A percentile compares a stretch with the other conserved stretches of the same genome.
Evolutionary conservation across 2,888 invertebrate species (phyloP).

Genomic region (Deilephila porcellus): DNA sequence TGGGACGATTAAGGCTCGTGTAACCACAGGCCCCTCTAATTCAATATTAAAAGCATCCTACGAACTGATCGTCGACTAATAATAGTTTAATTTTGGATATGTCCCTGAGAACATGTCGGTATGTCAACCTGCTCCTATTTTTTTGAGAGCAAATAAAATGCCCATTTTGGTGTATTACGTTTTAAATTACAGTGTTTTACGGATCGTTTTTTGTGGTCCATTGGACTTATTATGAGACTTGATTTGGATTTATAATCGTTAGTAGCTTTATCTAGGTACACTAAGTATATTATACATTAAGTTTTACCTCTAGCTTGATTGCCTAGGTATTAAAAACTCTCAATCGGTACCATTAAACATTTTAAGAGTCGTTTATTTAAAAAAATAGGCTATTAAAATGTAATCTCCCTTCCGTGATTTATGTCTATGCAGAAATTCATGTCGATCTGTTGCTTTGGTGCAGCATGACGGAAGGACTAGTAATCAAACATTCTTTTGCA

Average conservation of each 20-base stretch:
- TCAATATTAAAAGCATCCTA: constrained; percentile 85
- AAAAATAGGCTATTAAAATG: too few species aligned
- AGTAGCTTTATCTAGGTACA: constrained; percentile 2
- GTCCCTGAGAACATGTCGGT: constrained; percentile 83
- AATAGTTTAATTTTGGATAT: constrained; percentile 83
- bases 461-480: too few species aligned
- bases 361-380: too few species aligned
- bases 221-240: not conserved
- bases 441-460: too few species aligned
- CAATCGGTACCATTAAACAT: too few species aligned
- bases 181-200: constrained; percentile 58
- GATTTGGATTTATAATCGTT: not conserved
- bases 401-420: too few species aligned
- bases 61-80: constrained; percentile 83
- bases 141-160: constrained; percentile 67
- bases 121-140: constrained; percentile 79
- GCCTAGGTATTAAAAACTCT: too few species aligned
- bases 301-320: too few species aligned
- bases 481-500: too few species aligned
- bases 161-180: constrained; percentile 61
- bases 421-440: too few species aligned
- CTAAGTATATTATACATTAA: not conserved
- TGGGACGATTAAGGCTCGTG: constrained; percentile 79
- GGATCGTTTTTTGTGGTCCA: constrained; percentile 40
- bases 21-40: constrained; percentile 84